phyloP scores from a whole-genome alignment of 2,888 invertebrate species.

The Andrena marginata region DNA sequence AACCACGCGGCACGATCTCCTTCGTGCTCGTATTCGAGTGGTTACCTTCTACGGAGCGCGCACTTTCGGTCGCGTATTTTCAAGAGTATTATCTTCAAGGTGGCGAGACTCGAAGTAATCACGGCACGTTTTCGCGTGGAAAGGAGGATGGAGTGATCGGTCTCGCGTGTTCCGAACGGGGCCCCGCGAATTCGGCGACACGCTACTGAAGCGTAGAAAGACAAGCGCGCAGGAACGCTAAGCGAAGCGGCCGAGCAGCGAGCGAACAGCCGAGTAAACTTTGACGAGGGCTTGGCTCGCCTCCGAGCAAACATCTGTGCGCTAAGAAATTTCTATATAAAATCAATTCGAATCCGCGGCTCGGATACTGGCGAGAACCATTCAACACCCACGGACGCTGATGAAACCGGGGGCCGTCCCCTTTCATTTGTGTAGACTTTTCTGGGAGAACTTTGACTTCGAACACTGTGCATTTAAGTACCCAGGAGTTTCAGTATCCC shows the following conservation, averaged over 20 bases:
- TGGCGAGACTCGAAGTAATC: not conserved
- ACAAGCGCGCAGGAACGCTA: conserved; percentile 64
- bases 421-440: too few species aligned
- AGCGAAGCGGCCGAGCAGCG: conserved; percentile 55
- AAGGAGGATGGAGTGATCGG: not conserved
- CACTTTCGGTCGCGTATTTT: not conserved
- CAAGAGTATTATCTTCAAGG: not conserved
- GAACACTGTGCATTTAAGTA: too few species aligned
- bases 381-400: not conserved
- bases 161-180: conserved; percentile 15
- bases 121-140: not conserved
- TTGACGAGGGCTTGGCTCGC: conserved; percentile 68
- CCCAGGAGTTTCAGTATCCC: too few species aligned
- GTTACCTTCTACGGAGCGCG: not conserved
- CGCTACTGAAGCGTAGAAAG: conserved; percentile 59
- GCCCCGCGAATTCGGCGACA: conserved; percentile 30
- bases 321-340: conserved; percentile 53
- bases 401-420: not conserved
- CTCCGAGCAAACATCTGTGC: conserved; percentile 58
- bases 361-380: conserved; percentile 23
- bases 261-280: conserved; percentile 68
- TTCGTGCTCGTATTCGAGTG: not conserved
- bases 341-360: conserved; percentile 45
- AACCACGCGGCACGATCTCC: not conserved
- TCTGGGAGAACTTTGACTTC: too few species aligned